Conservation (phyloP, 2,888 invertebrate genomes). For the Chaetogeoica ovagalla region DNA sequence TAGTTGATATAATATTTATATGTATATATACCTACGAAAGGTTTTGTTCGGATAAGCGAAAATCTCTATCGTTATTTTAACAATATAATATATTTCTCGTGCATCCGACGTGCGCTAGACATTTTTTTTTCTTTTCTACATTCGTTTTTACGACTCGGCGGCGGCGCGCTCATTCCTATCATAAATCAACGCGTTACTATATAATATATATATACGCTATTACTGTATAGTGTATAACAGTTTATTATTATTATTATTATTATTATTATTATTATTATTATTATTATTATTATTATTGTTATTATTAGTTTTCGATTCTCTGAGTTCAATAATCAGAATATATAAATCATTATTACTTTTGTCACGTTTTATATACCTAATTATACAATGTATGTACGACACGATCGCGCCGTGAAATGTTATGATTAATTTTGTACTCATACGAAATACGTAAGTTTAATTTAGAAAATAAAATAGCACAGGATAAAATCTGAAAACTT, state of each 20-base stretch:
- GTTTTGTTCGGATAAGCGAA: constrained; percentile 17
- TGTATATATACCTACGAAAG: neutral
- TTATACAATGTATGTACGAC: neutral
- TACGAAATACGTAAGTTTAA: too few relatives aligned
- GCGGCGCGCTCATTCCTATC: neutral
- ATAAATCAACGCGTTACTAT: neutral
- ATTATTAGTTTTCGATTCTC: too few relatives aligned
- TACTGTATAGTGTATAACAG: too few relatives aligned
- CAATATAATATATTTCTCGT: neutral
- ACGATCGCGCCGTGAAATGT: neutral
- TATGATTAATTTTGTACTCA: neutral
- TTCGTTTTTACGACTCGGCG: neutral
- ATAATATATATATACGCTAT: neutral
- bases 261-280: too few relatives aligned
- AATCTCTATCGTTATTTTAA: neutral
- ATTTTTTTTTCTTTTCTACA: neutral
- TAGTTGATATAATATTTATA: too few relatives aligned
- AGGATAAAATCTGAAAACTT: too few relatives aligned
- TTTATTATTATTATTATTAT: too few relatives aligned
- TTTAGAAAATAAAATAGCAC: too few relatives aligned
- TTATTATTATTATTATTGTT: too few relatives aligned
- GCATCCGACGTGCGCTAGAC: neutral
- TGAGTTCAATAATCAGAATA: neutral
- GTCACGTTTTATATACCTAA: neutral
- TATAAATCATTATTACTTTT: neutral